Conservation (phyloP, 2,888 invertebrate species). For the Myopa testacea region DNA sequence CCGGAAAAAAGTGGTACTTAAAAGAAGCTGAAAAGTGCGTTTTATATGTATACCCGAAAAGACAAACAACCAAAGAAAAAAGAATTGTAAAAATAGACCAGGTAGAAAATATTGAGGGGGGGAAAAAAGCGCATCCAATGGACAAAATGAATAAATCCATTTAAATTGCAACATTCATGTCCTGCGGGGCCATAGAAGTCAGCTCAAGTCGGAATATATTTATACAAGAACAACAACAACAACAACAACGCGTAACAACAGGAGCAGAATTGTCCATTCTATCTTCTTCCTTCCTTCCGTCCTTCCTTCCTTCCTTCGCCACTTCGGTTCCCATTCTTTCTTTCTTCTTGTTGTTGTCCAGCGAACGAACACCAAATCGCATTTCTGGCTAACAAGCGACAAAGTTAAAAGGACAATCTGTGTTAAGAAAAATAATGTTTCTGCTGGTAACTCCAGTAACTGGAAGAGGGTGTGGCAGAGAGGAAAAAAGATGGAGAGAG, state of each 20-base stretch:
- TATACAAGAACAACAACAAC: slow-evolving; percentile 36
- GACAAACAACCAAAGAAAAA: background rate
- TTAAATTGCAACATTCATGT: slow-evolving; percentile 63
- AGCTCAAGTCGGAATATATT: slow-evolving; percentile 42
- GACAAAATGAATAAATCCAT: slow-evolving; percentile 62
- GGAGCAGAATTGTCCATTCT: slow-evolving; percentile 36
- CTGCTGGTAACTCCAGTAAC: background rate
- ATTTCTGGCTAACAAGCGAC: slow-evolving; percentile 46
- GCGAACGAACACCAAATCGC: slow-evolving; percentile 41
- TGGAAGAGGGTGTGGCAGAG: background rate
- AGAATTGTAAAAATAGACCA: slow-evolving; percentile 28
- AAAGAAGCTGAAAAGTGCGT: slow-evolving; percentile 18
- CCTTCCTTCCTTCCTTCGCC: too few relatives aligned
- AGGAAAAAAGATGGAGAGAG: background rate
- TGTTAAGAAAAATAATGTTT: slow-evolving; percentile 34
- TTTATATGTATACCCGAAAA: background rate
- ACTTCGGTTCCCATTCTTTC: too few relatives aligned
- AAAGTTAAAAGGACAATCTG: slow-evolving; percentile 59
- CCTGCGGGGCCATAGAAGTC: slow-evolving; percentile 56
- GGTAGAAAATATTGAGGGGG: slow-evolving; percentile 30
- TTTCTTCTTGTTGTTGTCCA: slow-evolving; percentile 19
- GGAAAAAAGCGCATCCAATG: slow-evolving; percentile 38
- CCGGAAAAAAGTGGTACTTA: background rate
- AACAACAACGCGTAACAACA: slow-evolving; percentile 20
- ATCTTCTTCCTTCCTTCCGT: background rate